Evolutionary conservation across 1,140 invertebrate genomes (phyloP), one percentile per base, ranked within the genome.

Genomic region (Orchesella cincta): DNA sequence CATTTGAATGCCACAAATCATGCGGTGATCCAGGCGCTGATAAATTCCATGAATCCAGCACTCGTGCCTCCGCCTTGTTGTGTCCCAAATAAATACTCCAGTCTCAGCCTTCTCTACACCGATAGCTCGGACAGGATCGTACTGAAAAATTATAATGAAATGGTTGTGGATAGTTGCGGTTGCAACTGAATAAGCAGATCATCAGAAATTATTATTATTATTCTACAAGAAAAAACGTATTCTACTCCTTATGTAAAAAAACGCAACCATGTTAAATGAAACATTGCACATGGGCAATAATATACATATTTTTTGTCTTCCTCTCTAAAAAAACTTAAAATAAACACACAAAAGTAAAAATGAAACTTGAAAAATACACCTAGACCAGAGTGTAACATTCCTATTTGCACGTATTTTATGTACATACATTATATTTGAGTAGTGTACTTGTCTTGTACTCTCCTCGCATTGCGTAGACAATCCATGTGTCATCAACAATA

Each of bases 1-100:
- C 94, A 98, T 85, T 85, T 98, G 18, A 99, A 99, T 86, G 92
- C 95, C 33, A 98, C 97, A 33, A 99, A 99, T 85, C 98, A 99
- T 87, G 97, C 98, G 35, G 97, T 99, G 83, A 94, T 99, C 77
- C 98, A 99, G 88, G 97, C 93, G 73, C 88, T 99, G 82, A 93
- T 98, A 78, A 95, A 99, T 86, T 94, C 93, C 74, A 91, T 96
- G 84, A 93, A 95, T 85, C 93, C 94, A 31, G 89, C 89, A 76
- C 90, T 92, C 78, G 94, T 97, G 83, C 95, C 96, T n/a, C 93
- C 94, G 84, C 92, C 95, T 51, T 97, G 95, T 86, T 98, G 96
- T 86, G 94, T 97, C 29, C 95, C 95, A 5, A 97, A 94, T 54
- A 90, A 93, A 83, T 89, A 97, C 39, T 92, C 92, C 67, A 89